A percentile compares a stretch with the other conserved stretches of the same genome.
These are phyloP conservation scores for Coregonus ussuriensis DNA, from an alignment of 2,797 vertebrate genomes.

Conservation along the genomic window DNA sequence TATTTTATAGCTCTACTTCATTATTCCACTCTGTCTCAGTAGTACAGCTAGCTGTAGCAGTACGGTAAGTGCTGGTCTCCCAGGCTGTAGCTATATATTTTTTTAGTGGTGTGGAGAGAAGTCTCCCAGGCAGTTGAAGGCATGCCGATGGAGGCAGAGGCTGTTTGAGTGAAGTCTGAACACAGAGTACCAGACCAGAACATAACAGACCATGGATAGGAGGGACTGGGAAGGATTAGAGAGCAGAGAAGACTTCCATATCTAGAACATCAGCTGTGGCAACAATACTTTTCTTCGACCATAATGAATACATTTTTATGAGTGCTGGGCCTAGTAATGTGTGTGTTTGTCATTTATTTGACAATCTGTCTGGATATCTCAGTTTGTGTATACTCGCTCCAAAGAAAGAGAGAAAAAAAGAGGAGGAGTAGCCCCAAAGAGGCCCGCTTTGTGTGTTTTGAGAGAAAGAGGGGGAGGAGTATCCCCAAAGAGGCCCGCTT, in stretches of 20 bases:
- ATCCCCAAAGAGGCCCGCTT: too few species aligned
- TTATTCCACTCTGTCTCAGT: not conserved
- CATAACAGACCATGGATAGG: not conserved
- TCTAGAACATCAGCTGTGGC: constrained; percentile 10
- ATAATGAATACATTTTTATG: not conserved
- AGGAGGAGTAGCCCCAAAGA: too few species aligned
- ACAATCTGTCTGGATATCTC: too few species aligned
- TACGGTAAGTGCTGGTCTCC: constrained; percentile 2
- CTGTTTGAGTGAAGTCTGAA: too few species aligned
- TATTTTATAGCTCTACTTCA: too few species aligned
- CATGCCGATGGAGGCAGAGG: not conserved
- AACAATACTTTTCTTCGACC: constrained; percentile 3
- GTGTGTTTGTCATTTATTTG: too few species aligned
- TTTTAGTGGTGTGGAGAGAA: not conserved
- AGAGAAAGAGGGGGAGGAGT: too few species aligned
- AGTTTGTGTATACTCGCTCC: too few species aligned
- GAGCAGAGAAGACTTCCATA: not conserved
- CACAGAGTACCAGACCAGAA: not conserved
- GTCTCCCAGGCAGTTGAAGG: not conserved
- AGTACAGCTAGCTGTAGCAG: not conserved
- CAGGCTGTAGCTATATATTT: not conserved
- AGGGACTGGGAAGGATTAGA: not conserved
- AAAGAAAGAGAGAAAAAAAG: too few species aligned
- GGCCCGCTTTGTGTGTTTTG: too few species aligned
- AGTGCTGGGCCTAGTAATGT: too few species aligned